These are phyloP conservation scores for Motacilla tschutschensis DNA, from an alignment of 2,113 vertebrate species.

Conservation along the genomic window DNA sequence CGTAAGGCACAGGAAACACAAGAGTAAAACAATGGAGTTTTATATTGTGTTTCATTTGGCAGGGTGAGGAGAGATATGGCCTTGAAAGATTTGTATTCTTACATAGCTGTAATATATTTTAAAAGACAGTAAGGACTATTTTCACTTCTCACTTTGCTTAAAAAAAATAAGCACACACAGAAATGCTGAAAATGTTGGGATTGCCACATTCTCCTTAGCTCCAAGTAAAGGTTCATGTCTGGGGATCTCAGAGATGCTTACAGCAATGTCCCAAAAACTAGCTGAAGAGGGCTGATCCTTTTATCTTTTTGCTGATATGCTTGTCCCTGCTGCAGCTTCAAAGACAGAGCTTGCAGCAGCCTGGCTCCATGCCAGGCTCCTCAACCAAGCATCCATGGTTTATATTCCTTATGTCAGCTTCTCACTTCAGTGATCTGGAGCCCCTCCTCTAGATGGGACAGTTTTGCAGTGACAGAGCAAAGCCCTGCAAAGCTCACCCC, in stretches of 20 bases:
- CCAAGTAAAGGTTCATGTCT: neutral
- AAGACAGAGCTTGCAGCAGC: neutral
- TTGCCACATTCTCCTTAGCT: neutral
- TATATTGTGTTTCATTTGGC: conserved; percentile 22
- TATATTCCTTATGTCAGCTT: neutral
- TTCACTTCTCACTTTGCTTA: neutral
- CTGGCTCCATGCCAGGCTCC: neutral
- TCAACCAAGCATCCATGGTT: neutral
- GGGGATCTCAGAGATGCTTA: neutral
- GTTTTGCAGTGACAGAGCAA: neutral
- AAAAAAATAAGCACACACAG: neutral
- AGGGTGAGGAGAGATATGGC: neutral
- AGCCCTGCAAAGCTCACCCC: neutral
- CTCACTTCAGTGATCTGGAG: neutral
- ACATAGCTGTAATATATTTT: neutral
- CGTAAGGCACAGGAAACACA: conserved; percentile 4
- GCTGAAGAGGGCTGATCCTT: neutral
- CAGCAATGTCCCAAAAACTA: neutral
- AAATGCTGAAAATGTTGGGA: neutral
- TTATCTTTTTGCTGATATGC: neutral
- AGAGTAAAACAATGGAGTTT: conserved; percentile 20
- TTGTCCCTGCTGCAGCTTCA: neutral
- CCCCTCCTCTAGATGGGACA: neutral
- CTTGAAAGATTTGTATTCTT: conserved; percentile 21
- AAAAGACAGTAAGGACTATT: neutral